These are phyloP conservation scores for Akabosia matsudoensis DNA, from an alignment of 1,140 invertebrate species.

Conservation along the genomic window DNA sequence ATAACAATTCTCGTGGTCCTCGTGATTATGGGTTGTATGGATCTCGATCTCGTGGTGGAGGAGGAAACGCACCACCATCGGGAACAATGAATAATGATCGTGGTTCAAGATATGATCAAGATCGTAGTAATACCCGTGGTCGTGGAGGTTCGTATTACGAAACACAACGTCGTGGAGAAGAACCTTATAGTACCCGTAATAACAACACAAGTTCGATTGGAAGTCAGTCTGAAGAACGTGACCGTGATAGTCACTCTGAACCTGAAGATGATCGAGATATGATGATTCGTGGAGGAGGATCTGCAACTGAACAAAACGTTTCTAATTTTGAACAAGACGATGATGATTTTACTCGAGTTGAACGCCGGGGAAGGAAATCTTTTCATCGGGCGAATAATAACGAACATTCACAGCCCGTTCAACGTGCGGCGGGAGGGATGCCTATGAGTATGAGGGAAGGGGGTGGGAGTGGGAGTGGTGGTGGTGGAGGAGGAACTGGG, in stretches of 20 bases:
- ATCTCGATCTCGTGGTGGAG: not conserved
- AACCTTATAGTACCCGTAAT: not conserved
- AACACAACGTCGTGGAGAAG: not conserved
- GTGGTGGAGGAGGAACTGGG: conserved; percentile 6
- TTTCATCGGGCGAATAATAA: too few relatives aligned
- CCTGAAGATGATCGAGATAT: conserved; percentile 18
- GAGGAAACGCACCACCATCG: not conserved
- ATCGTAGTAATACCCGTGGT: too few relatives aligned
- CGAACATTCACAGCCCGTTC: too few relatives aligned
- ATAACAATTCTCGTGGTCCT: not conserved
- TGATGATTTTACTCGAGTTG: too few relatives aligned
- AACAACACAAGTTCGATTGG: not conserved
- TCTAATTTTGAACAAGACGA: too few relatives aligned
- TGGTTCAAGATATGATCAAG: too few relatives aligned
- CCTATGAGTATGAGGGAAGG: too few relatives aligned
- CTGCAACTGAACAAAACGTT: too few relatives aligned
- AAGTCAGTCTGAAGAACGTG: not conserved
- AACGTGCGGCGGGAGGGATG: too few relatives aligned
- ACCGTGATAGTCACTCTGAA: conserved; percentile 16
- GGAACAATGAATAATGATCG: too few relatives aligned
- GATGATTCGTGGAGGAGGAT: not conserved
- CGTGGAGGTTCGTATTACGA: not conserved
- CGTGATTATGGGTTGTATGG: not conserved
- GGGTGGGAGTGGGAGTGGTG: not conserved
- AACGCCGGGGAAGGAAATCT: too few relatives aligned